Percentiles rank a stretch among this genome's conserved stretches.
These are phyloP conservation scores for Acomys russatus DNA, from an alignment of 2,797 vertebrate species.

Conservation along the genomic window DNA sequence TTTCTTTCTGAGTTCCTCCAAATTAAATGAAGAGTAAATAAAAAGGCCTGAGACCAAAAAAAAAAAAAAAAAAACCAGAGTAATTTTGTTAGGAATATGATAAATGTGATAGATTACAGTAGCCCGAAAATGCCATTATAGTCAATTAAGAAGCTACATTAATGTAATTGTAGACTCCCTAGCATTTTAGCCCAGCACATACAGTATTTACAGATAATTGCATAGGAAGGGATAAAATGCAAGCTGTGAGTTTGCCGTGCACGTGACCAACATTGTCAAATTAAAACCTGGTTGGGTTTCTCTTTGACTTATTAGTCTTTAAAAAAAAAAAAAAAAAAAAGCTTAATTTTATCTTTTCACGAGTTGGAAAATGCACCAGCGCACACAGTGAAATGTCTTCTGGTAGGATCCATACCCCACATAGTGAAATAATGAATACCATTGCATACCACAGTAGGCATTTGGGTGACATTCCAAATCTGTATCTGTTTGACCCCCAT, in stretches of 20 bases:
- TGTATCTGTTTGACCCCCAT: conserved; percentile 3
- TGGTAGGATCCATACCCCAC: conserved; percentile 26
- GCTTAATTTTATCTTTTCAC: conserved; percentile 70
- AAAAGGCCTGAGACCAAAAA: conserved; percentile 79
- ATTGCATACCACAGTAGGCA: conserved; percentile 17
- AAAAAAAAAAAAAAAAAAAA: conserved; percentile 66
- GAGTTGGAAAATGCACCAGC: conserved; percentile 44
- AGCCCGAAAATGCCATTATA: conserved; percentile 86
- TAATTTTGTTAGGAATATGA: conserved; percentile 87
- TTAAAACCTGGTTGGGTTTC: conserved; percentile 82
- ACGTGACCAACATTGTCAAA: conserved; percentile 78
- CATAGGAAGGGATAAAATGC: conserved; percentile 65
- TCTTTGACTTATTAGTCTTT: conserved; percentile 80
- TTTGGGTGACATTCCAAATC: conserved; percentile 4
- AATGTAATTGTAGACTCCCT: conserved; percentile 83
- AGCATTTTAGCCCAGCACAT: conserved; percentile 75
- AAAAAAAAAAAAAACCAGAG: conserved; percentile 46
- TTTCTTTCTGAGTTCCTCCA: conserved; percentile 81
- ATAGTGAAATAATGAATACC: conserved; percentile 12
- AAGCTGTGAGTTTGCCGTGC: conserved; percentile 74
- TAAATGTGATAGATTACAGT: conserved; percentile 83
- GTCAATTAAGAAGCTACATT: conserved; percentile 85
- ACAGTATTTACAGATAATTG: conserved; percentile 83
- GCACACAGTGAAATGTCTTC: conserved; percentile 39
- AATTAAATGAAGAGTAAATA: conserved; percentile 87